Evolutionary conservation across 2,888 invertebrate species (phyloP).

Genomic region (Troilus luridus): DNA sequence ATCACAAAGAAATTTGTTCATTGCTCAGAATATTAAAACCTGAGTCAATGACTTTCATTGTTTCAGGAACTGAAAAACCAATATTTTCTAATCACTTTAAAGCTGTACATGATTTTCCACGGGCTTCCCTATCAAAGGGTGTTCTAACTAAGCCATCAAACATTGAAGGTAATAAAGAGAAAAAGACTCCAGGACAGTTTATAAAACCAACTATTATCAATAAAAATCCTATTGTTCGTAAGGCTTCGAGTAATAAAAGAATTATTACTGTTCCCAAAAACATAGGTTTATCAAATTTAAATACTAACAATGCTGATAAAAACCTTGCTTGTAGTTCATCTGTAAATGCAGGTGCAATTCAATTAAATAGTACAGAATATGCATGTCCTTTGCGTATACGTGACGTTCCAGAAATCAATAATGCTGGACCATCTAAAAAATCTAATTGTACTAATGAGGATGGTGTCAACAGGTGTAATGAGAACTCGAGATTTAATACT

Average conservation of each 20-base stretch:
- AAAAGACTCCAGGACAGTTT: background rate
- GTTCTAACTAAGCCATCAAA: background rate
- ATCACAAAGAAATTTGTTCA: constrained; percentile 41
- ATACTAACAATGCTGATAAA: background rate
- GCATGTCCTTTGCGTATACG: background rate
- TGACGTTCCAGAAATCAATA: constrained; percentile 47
- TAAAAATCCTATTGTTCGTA: background rate
- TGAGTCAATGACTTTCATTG: background rate
- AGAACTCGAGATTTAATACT: background rate
- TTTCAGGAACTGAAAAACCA: background rate
- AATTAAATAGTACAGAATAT: background rate
- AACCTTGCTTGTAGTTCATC: background rate
- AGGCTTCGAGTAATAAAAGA: background rate
- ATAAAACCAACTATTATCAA: background rate
- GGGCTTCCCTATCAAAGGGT: background rate
- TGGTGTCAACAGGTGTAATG: background rate
- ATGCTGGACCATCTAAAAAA: background rate
- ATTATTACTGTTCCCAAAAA: background rate
- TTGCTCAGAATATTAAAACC: constrained; percentile 4
- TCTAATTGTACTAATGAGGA: background rate
- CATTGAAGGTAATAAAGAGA: background rate
- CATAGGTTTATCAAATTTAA: background rate
- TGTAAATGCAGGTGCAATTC: background rate
- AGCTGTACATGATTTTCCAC: background rate
- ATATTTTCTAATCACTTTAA: background rate